Percentiles rank a stretch among this genome's conserved stretches.
Evolutionary conservation across 2,113 vertebrate species (phyloP).

Genomic region (Melanerpes formicivorus): DNA sequence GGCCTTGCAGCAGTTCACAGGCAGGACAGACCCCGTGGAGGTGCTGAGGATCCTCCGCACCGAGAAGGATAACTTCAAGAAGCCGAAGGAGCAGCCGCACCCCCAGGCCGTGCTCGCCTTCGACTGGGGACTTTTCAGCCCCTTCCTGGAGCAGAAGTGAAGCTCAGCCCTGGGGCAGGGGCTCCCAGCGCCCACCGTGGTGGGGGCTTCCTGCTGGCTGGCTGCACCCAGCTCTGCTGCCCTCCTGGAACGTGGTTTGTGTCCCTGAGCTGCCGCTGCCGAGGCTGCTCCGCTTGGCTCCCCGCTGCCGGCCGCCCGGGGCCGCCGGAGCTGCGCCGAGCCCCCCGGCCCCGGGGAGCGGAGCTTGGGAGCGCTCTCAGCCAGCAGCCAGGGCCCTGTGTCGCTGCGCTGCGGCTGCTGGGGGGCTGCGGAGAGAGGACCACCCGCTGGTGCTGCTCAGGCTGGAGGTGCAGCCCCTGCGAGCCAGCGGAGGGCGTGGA

Average conservation of each 20-base stretch:
- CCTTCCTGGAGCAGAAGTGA: constrained; percentile 63
- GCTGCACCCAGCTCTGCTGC: accelerated
- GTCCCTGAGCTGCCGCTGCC: not conserved
- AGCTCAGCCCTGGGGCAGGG: not conserved
- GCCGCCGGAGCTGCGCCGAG: not conserved
- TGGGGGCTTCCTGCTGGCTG: not conserved
- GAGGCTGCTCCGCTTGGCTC: not conserved
- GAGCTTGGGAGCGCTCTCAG: not conserved
- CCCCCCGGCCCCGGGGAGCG: not conserved
- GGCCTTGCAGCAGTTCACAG: constrained; percentile 77
- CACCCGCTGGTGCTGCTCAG: accelerated
- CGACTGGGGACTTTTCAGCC: constrained; percentile 81
- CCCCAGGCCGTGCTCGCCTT: constrained; percentile 80
- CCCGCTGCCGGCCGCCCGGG: not conserved
- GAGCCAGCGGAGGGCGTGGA: not conserved
- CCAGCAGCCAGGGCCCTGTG: not conserved
- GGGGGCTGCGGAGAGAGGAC: not conserved
- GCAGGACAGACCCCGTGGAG: constrained; percentile 75
- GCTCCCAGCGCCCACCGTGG: accelerated
- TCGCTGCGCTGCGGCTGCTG: not conserved
- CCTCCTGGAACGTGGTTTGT: not conserved
- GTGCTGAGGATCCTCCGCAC: constrained; percentile 77
- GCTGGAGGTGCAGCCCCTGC: accelerated
- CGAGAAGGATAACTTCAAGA: constrained; percentile 79
- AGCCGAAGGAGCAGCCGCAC: constrained; percentile 73